Evolutionary conservation across 1,140 invertebrate genomes (phyloP).

Genomic region (Drosophila mauritiana): DNA sequence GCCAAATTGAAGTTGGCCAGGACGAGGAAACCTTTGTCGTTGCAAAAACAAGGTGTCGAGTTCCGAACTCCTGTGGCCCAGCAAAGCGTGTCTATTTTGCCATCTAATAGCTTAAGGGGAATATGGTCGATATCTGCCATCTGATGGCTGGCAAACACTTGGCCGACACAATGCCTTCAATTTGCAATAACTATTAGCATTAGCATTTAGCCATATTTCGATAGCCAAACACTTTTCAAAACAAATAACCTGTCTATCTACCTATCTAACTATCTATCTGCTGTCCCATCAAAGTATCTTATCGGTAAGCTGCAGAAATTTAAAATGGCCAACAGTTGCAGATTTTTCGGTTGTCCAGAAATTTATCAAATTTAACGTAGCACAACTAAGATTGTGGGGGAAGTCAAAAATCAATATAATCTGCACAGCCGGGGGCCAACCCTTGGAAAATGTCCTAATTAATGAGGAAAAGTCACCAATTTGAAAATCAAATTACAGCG

Average conservation of each 20-base stretch:
- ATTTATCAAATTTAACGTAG: slow-evolving; percentile 19
- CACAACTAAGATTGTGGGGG: neutral
- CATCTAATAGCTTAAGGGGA: slow-evolving; percentile 36
- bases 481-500: slow-evolving; percentile 72
- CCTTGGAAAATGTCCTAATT: slow-evolving; percentile 58
- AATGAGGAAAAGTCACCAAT: slow-evolving; percentile 69
- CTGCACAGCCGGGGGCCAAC: slow-evolving; percentile 28
- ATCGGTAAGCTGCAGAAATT: neutral
- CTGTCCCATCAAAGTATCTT: neutral
- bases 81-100: slow-evolving; percentile 19
- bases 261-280: neutral
- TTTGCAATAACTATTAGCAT: slow-evolving; percentile 46
- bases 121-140: slow-evolving; percentile 26
- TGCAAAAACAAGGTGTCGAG: slow-evolving; percentile 36
- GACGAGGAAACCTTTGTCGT: neutral
- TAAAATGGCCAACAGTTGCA: slow-evolving; percentile 12
- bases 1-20: slow-evolving; percentile 70
- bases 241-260: slow-evolving; percentile 24
- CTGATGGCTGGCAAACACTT: slow-evolving; percentile 35
- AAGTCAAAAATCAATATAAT: slow-evolving; percentile 53
- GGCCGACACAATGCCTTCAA: slow-evolving; percentile 22
- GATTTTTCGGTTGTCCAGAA: slow-evolving; percentile 1
- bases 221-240: slow-evolving; percentile 27
- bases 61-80: slow-evolving; percentile 4
- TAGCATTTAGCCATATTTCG: slow-evolving; percentile 23